These are phyloP conservation scores for Eilema caniola DNA, from an alignment of 2,888 invertebrate species.

Conservation along the genomic window DNA sequence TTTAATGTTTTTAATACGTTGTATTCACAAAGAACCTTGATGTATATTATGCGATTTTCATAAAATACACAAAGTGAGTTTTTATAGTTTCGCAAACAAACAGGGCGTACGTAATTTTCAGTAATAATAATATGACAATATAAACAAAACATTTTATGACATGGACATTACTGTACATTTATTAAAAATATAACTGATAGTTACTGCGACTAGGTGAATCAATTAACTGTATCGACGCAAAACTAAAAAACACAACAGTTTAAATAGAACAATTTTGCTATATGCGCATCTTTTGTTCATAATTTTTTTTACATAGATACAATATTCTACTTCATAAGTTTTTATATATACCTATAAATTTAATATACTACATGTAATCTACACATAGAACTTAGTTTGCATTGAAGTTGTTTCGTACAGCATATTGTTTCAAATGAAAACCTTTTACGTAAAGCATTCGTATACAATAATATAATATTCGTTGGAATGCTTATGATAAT, in stretches of 20 bases:
- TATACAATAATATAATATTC: background rate
- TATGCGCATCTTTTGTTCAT: background rate
- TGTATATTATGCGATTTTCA: constrained; percentile 37
- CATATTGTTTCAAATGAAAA: background rate
- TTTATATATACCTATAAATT: background rate
- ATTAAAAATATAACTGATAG: no score
- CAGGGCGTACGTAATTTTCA: constrained; percentile 23
- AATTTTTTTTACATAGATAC: background rate
- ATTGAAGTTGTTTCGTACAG: background rate
- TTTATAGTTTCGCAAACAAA: constrained; percentile 52
- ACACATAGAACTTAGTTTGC: background rate
- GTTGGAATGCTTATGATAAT: background rate
- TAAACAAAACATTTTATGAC: constrained; percentile 28
- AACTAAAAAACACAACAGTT: background rate
- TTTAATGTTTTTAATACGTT: constrained; percentile 43
- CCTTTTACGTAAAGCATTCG: background rate
- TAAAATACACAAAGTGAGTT: constrained; percentile 40
- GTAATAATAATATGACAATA: constrained; percentile 17
- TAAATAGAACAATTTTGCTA: background rate
- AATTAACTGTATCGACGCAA: background rate
- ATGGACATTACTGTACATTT: constrained; percentile 6
- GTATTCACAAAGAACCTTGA: constrained; percentile 37
- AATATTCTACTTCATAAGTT: background rate
- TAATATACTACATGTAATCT: background rate
- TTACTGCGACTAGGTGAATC: background rate